Base-by-base conservation (phyloP, 2,797 vertebrate genomes). In the Graptemys geographica region DNA sequence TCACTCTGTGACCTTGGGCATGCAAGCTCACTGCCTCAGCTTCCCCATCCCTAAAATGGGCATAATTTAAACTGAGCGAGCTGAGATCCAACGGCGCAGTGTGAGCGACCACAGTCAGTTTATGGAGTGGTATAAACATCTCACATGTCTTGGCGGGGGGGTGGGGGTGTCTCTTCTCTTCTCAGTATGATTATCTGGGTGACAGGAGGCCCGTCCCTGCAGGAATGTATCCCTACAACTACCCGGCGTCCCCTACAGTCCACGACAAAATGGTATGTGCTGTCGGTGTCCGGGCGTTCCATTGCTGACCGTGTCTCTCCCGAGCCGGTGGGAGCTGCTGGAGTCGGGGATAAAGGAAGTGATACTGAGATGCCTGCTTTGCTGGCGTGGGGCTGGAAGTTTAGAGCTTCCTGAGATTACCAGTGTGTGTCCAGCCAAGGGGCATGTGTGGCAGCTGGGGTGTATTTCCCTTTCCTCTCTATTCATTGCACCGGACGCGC, bases 261-360 rank as follows among this genome's bases (percentile, higher is more conserved):
- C 99, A 99, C 33, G 99, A 98, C 98, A 99, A 99, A 98, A 99
- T 99, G 99, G 99, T 99, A 99, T 0, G 99, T 98, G 62, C 23
- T 0, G 88, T 78, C 83, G 56, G 92, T 81, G 72, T 80, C 53
- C 31, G 33, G 76, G 27, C 1, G 7, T 81, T 76, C 37, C 47
- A 10, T 37, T 85, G 87, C 27, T 72, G n/a, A 62, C 80, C 9
- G 6, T 79, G 69, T 79, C 57, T 47, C 86, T 88, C n/a, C n/a
- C 18, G 44, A 69, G 44, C 10, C n/a, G 13, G 65, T 72, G 10
- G 52, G 19, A 23, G 18, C 13, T 28, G 49, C 47, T 76, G 57
- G 56, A n/a, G 41, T 74, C 37, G 23, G 51, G 59, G 78, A n/a
- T 47, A 57, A 65, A 69, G 62, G 44, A 57, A 28, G 44, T 23